Conservation (phyloP, 2,113 vertebrate species). For the Macaca nemestrina region DNA sequence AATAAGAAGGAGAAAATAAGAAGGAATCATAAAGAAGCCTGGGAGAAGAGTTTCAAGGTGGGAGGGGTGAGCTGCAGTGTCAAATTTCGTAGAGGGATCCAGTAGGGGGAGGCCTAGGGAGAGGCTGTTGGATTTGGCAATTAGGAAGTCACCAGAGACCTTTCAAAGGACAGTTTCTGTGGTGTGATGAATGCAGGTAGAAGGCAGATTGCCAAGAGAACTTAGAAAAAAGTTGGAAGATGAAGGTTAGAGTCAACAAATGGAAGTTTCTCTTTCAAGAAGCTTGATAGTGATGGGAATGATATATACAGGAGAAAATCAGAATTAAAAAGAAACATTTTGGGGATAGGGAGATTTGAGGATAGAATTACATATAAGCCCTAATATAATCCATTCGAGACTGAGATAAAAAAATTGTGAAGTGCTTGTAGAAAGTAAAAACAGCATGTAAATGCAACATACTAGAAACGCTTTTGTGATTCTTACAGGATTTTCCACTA, state of each 20-base stretch:
- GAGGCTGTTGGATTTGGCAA: background rate
- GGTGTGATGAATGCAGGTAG: background rate
- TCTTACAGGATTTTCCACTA: background rate
- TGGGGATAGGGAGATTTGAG: background rate
- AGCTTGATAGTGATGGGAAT: background rate
- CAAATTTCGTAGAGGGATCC: background rate
- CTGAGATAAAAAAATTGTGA: background rate
- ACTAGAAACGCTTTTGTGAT: background rate
- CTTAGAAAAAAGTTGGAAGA: background rate
- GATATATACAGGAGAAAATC: background rate
- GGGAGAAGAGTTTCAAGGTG: background rate
- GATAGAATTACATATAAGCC: background rate
- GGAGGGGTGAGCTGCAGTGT: background rate
- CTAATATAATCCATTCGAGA: background rate
- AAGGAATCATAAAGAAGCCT: background rate
- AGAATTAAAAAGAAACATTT: background rate
- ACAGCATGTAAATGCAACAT: background rate
- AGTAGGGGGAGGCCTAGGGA: background rate
- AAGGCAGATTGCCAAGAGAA: background rate
- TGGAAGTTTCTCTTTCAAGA: background rate
- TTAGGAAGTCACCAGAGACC: background rate
- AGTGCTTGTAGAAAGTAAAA: background rate
- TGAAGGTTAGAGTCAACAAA: background rate
- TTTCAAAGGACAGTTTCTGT: background rate
- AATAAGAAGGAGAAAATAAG: background rate